These are phyloP conservation scores for Plotosus lineatus DNA, from an alignment of 2,113 vertebrate genomes.

Conservation along the genomic window DNA sequence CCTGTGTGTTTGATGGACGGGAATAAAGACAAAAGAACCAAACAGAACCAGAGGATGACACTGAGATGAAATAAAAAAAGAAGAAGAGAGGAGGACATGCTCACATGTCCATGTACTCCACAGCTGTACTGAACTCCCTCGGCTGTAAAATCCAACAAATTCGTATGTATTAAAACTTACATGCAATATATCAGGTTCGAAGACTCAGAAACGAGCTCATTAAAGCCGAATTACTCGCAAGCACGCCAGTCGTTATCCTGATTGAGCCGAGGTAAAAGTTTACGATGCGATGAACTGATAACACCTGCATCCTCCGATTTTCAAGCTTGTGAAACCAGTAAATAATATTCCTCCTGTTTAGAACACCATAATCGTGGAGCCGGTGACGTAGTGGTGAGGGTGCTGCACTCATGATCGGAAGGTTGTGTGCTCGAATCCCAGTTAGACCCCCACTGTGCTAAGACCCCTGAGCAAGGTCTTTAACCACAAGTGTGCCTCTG, in stretches of 20 bases:
- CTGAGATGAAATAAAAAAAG: not conserved
- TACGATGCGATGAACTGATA: not conserved
- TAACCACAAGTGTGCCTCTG: too few relatives aligned
- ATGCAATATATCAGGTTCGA: not conserved
- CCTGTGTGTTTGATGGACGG: too few relatives aligned
- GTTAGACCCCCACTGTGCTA: too few relatives aligned
- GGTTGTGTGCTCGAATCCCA: too few relatives aligned
- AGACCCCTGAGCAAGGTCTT: too few relatives aligned
- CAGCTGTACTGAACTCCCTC: slow-evolving; percentile 46
- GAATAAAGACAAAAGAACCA: not conserved
- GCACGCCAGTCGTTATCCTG: slow-evolving; percentile 12
- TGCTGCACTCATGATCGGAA: too few relatives aligned
- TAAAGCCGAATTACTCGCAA: slow-evolving; percentile 1
- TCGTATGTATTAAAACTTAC: not conserved
- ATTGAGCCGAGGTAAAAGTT: slow-evolving; percentile 1
- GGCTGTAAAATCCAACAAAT: not conserved
- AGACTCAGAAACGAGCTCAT: slow-evolving; percentile 15
- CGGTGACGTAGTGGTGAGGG: too few relatives aligned
- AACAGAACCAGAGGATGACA: not conserved
- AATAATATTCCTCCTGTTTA: slow-evolving; percentile 3
- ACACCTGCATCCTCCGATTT: not conserved
- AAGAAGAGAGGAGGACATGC: not conserved
- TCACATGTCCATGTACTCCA: slow-evolving; percentile 35
- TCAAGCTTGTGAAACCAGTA: not conserved
- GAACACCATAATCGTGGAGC: too few relatives aligned